Evolutionary conservation across 2,888 invertebrate genomes (phyloP), one percentile per base, ranked within the genome.

Genomic region (Eupithecia subumbrata): DNA sequence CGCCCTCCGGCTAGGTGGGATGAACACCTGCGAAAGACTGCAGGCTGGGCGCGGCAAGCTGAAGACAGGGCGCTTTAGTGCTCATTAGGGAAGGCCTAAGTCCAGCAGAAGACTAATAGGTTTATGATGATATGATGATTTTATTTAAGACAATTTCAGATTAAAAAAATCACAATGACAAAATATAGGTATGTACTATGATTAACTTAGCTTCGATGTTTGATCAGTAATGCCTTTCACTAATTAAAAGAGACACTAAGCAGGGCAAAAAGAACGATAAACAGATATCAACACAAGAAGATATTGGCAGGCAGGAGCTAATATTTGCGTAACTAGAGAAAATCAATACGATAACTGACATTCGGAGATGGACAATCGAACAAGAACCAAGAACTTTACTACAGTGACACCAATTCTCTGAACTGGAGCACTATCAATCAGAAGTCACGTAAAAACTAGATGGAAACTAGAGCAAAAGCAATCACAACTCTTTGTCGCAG

Each of bases 371-470:
- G 48, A 74, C 64, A 69, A 68, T 71, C 52, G 11, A 64, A 34
- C 37, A 67, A 69, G 73, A 18, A 71, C 71, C 60, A 71, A 45
- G 43, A 77, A 73, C 52, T 73, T 75, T 70, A 18, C 67, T 48
- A 60, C 60, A 67, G 77, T 63, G 77, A 77, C 75, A 77, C 48
- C 67, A 67, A 72, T 74, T 72, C 52, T 48, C 63, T 52, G 68
- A 77, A 75, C 71, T 77, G 25, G 75, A 73, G 64, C 77, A 75
- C 64, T 73, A 77, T 77, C 77, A 77, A 77, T 77, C 75, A 75
- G 73, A 71, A 68, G 73, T 75, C 71, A 74, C 69, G 74, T 73
- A 77, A 77, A 73, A 77, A 77, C 77, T 75, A 73, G 71, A 75
- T 72, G 52, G 75, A 75, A 77, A 77, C 68, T 77, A 66, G 75